Conservation (phyloP, 1,140 invertebrate species). For the Trichomalopsis sarcophagae region DNA sequence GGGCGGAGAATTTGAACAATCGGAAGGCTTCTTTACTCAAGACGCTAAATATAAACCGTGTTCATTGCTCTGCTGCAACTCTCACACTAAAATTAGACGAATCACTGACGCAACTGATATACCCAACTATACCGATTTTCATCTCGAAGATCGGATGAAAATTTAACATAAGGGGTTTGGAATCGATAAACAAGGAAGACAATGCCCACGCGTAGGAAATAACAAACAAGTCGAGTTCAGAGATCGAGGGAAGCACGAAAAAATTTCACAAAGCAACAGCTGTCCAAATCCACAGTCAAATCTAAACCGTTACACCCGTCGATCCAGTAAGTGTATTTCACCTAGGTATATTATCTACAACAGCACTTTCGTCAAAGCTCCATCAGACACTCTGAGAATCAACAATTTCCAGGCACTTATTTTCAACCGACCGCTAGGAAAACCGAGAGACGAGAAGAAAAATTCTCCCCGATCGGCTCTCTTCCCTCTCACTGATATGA, state of each 20-base stretch:
- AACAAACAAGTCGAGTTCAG: too few species aligned
- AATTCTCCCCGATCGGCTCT: too few species aligned
- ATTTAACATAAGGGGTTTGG: neutral
- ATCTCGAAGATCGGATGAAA: neutral
- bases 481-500: neutral
- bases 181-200: too few species aligned
- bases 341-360: too few species aligned
- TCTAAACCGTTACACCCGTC: too few species aligned
- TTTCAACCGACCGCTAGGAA: too few species aligned
- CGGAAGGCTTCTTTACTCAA: neutral
- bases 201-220: too few species aligned
- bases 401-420: too few species aligned
- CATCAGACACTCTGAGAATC: too few species aligned
- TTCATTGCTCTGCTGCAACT: neutral
- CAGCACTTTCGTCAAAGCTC: neutral
- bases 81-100: neutral
- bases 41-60: neutral
- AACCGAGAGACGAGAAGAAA: slow-evolving; percentile 7
- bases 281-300: too few species aligned
- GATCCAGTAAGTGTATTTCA: too few species aligned
- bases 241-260: neutral
- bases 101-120: neutral
- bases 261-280: neutral
- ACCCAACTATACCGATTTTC: neutral
- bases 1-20: neutral